A percentile compares a stretch with the other conserved stretches of the same genome.
Evolutionary conservation across 2,797 vertebrate genomes (phyloP).

Genomic region (Acrossocheilus wenchowensis): DNA sequence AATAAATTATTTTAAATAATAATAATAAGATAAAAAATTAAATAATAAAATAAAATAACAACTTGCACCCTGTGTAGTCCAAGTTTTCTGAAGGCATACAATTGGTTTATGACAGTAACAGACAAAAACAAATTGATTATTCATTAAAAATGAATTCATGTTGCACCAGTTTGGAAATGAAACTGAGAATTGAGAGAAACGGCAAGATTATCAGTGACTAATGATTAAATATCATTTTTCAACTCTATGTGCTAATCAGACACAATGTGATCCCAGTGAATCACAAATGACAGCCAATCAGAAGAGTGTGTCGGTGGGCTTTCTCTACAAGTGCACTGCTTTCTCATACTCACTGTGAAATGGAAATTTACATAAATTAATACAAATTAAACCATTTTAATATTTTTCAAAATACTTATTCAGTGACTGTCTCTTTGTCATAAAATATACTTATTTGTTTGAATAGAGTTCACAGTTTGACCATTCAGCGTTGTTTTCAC

Average conservation of each 20-base stretch:
- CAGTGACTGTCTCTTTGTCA: neutral
- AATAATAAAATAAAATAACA: neutral
- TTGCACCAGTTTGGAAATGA: neutral
- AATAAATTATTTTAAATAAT: no score
- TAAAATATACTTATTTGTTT: neutral
- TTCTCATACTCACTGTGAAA: neutral
- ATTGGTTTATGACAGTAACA: neutral
- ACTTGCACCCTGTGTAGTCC: neutral
- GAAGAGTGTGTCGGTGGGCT: neutral
- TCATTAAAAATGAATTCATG: no score
- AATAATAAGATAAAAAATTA: no score
- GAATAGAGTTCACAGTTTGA: neutral
- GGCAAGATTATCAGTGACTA: neutral
- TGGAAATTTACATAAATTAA: neutral
- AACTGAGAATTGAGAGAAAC: neutral
- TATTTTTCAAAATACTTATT: neutral
- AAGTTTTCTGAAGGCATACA: neutral
- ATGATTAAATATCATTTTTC: neutral
- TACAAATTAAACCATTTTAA: neutral
- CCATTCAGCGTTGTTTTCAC: neutral
- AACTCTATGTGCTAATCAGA: neutral
- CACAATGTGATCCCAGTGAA: neutral
- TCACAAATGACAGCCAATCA: neutral
- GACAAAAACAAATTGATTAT: neutral
- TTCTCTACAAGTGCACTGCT: neutral